Conservation (phyloP, 2,113 vertebrate species). For the Canis aureus region DNA sequence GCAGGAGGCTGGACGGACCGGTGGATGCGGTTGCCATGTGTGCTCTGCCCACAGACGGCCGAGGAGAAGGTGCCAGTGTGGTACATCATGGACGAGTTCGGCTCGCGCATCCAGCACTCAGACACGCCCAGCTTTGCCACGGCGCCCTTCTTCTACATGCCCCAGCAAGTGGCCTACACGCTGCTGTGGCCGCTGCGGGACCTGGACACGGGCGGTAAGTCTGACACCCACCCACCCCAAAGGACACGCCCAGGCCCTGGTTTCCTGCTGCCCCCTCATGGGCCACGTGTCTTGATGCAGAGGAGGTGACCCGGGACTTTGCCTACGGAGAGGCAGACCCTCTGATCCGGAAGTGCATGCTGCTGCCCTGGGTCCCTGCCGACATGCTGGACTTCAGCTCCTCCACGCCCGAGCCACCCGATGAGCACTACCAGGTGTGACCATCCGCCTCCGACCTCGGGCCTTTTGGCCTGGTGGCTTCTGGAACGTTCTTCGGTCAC, state of each 20-base stretch:
- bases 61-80: slow-evolving; percentile 96
- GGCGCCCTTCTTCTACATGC: slow-evolving; percentile 93
- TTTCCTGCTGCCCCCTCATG: background rate
- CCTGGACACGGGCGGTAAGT: slow-evolving; percentile 93
- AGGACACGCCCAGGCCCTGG: rapidly evolving
- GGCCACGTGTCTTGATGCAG: slow-evolving; percentile 83
- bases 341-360: slow-evolving; percentile 91
- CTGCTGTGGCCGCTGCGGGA: slow-evolving; percentile 96
- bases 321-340: slow-evolving; percentile 92
- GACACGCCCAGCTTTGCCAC: slow-evolving; percentile 92
- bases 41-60: slow-evolving; percentile 82
- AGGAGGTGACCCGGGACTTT: slow-evolving; percentile 96
- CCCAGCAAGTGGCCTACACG: slow-evolving; percentile 92
- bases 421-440: slow-evolving; percentile 94
- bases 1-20: rapidly evolving
- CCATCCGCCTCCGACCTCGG: background rate
- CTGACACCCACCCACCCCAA: rapidly evolving
- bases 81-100: slow-evolving; percentile 99
- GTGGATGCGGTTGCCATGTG: rapidly evolving
- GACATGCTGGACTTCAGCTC: slow-evolving; percentile 88
- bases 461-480: background rate
- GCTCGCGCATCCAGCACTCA: slow-evolving; percentile 94
- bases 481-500: background rate
- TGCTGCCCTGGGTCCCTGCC: slow-evolving; percentile 92
- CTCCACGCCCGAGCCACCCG: slow-evolving; percentile 89